A percentile compares a stretch with the other conserved stretches of the same genome.
phyloP scores from a whole-genome alignment of 2,888 invertebrate species.

The Drosophila neutralis region DNA sequence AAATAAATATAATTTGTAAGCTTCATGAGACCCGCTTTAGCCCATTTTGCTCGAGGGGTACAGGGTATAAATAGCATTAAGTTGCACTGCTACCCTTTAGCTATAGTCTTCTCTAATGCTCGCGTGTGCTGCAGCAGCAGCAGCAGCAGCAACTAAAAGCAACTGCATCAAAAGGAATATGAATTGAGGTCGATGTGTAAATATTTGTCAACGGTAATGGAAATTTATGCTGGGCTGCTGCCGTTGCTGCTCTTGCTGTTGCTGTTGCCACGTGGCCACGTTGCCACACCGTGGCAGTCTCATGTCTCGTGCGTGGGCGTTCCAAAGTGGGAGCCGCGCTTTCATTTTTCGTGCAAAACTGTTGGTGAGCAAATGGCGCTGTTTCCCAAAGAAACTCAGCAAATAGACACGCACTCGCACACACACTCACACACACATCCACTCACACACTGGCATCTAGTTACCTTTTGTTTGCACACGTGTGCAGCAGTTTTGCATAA shows the following conservation, averaged over 20 bases:
- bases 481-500: constrained; percentile 50
- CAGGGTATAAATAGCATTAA: constrained; percentile 34
- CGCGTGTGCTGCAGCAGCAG: constrained; percentile 21
- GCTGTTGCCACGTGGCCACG: constrained; percentile 8
- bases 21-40: background rate
- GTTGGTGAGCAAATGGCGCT: constrained; percentile 50
- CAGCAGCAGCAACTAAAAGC: constrained; percentile 63
- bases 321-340: constrained; percentile 27
- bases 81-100: background rate
- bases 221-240: constrained; percentile 79
- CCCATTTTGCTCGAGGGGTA: background rate
- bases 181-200: constrained; percentile 83
- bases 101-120: background rate
- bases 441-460: constrained; percentile 8
- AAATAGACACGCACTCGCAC: constrained; percentile 39
- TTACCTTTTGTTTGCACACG: constrained; percentile 43
- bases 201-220: constrained; percentile 83
- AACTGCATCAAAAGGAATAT: constrained; percentile 80
- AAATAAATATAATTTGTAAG: background rate
- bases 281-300: constrained; percentile 23
- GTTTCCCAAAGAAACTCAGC: constrained; percentile 57
- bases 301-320: constrained; percentile 38
- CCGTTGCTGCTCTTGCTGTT: constrained; percentile 25
- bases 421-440: constrained; percentile 25
- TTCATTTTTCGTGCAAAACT: constrained; percentile 47